A percentile compares a stretch with the other conserved stretches of the same genome.
phyloP scores from a whole-genome alignment of 2,797 vertebrate species.

The Microcaecilia unicolor region DNA sequence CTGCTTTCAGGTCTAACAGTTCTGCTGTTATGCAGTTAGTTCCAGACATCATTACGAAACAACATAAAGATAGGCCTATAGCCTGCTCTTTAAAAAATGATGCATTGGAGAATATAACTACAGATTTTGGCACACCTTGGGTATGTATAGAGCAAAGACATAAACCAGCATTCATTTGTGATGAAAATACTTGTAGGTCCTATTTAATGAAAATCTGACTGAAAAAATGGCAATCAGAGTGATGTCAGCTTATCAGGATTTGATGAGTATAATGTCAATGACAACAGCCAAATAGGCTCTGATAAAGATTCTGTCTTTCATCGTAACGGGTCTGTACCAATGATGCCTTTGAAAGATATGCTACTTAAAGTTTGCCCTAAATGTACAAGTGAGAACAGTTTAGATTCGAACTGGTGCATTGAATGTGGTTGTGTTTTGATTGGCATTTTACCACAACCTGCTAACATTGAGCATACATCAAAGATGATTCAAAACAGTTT shows the following conservation, averaged over 20 bases:
- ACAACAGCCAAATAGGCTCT: background rate
- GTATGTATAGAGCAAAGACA: conserved; percentile 1
- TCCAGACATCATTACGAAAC: background rate
- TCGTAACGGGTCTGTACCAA: background rate
- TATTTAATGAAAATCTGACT: background rate
- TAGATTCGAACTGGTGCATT: background rate
- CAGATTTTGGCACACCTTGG: background rate
- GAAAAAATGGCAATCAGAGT: background rate
- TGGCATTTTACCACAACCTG: background rate
- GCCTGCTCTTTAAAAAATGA: background rate
- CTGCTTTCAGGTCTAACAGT: background rate
- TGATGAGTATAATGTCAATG: background rate
- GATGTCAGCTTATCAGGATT: background rate
- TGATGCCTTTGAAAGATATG: background rate
- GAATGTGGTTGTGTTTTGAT: background rate
- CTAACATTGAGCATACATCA: background rate
- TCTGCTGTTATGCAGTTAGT: background rate
- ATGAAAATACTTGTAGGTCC: background rate
- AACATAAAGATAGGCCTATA: background rate
- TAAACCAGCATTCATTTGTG: background rate
- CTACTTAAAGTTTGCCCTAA: background rate
- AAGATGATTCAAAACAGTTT: background rate
- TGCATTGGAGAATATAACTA: background rate
- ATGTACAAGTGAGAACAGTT: background rate
- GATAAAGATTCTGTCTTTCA: background rate